Base-by-base conservation (phyloP, 2,113 vertebrate genomes). In the Acanthochromis polyacanthus region DNA sequence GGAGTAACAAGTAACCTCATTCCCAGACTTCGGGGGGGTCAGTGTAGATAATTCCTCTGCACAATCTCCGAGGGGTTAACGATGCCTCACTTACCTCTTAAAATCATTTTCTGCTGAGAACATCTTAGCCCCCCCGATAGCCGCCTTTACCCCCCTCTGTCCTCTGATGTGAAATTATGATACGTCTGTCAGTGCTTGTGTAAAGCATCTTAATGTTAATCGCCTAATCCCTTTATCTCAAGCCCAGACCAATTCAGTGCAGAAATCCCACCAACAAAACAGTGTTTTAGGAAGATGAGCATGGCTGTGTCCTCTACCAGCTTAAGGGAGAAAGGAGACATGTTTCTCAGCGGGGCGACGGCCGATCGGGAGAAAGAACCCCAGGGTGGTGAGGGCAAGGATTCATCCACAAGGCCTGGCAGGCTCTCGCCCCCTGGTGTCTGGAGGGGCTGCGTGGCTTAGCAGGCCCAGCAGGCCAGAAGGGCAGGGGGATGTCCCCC, bases 211-310 rank as follows among this genome's bases (percentile, higher is more conserved):
- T 82, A 89, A 89, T 77, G 86, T 92, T 93, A 93, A 92, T 92
- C 90, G 43, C 59, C 81, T 94, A 93, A 95, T 94, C 93, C 92
- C 83, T 94, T 94, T 93, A 93, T 93, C 91, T 92, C 70, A 73
- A 90, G 85, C 91, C 87, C 23, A 55, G 84, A 77, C 87, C 70
- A 57, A 93, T 92, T 91, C 91, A 88, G 76, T 68, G 82, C 73
- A 63, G 80, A 90, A 92, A 91, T 89, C 89, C 80, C 75, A 80
- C 82, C 84, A 91, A 93, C 90, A 90, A 89, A 93, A 89, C 80
- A 59, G 76, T 78, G 81, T 90, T 91, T 87, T 81, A 83, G 87
- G 75, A 78, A 87, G 91, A 90, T 87, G 92, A 90, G 79, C 87
- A 69, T 22, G 65, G 56, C 82, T 52, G 81, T 87, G 78, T 85